These are phyloP conservation scores for Xestobium rufovillosum DNA, from an alignment of 2,888 invertebrate species.

Conservation along the genomic window DNA sequence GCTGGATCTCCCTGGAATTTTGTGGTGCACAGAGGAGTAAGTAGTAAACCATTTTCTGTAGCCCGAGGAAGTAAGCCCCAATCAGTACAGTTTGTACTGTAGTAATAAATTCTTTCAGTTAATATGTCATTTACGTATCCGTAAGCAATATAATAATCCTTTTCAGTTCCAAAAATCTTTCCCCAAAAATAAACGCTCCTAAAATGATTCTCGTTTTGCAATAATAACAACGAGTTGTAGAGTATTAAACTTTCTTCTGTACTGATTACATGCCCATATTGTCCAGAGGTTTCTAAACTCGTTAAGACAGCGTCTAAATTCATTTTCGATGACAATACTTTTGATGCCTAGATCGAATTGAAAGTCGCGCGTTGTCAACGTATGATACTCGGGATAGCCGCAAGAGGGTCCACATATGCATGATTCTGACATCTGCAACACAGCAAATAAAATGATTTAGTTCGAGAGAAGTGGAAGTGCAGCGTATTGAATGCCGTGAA, in stretches of 20 bases:
- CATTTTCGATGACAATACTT: too few species aligned
- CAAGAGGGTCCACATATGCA: too few species aligned
- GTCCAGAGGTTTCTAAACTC: slow-evolving; percentile 48
- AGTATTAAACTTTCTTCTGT: slow-evolving; percentile 65
- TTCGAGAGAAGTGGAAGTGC: too few species aligned
- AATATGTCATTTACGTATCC: slow-evolving; percentile 70
- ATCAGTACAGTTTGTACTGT: slow-evolving; percentile 63
- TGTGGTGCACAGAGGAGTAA: slow-evolving; percentile 41
- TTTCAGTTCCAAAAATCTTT: slow-evolving; percentile 64
- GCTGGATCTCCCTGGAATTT: slow-evolving; percentile 46
- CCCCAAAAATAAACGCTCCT: slow-evolving; percentile 80
- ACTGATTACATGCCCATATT: slow-evolving; percentile 62
- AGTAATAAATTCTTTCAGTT: slow-evolving; percentile 65
- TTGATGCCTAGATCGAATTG: too few species aligned
- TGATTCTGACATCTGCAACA: too few species aligned
- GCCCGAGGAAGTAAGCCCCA: slow-evolving; percentile 57
- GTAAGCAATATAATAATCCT: slow-evolving; percentile 77
- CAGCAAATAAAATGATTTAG: too few species aligned
- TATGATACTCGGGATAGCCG: too few species aligned
- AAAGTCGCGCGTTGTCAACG: too few species aligned
- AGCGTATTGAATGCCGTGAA: too few species aligned
- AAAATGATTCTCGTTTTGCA: slow-evolving; percentile 82
- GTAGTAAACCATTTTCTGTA: slow-evolving; percentile 38
- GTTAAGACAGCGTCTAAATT: slow-evolving; percentile 48
- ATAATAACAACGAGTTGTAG: slow-evolving; percentile 67